Percentiles rank a stretch among this genome's conserved stretches.
These are phyloP conservation scores for Barbus barbus DNA, from an alignment of 2,113 vertebrate genomes.

Conservation along the genomic window DNA sequence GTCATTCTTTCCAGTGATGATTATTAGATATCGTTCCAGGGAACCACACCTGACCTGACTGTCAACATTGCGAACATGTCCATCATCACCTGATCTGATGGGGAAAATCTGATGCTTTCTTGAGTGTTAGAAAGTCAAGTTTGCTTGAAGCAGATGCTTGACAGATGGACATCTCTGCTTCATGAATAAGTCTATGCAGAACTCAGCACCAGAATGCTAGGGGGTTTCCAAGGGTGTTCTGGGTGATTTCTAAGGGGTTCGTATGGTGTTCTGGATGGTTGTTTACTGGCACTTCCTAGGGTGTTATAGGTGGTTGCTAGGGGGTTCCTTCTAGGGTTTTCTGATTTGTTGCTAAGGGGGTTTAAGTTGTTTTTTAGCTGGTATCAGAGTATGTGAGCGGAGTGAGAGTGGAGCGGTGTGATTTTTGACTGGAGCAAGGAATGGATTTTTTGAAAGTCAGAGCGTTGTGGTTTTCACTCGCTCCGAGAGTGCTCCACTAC, in stretches of 20 bases:
- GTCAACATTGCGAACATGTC: not conserved
- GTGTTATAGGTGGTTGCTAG: not conserved
- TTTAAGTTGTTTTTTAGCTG: no score
- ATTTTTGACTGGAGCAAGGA: no score
- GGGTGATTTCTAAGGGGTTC: not conserved
- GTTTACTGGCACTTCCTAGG: not conserved
- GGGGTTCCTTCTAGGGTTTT: no score
- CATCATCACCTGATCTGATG: not conserved
- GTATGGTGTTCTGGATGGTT: no score
- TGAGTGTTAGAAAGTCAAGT: not conserved
- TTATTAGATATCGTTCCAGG: constrained; percentile 11
- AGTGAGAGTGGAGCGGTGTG: no score
- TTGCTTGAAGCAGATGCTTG: not conserved
- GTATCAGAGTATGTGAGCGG: no score
- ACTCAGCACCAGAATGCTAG: not conserved
- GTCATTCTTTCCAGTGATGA: constrained; percentile 7
- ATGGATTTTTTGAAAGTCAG: no score
- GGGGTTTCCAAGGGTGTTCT: not conserved
- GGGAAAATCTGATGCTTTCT: not conserved
- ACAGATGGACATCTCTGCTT: not conserved
- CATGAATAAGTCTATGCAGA: not conserved
- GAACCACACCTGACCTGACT: constrained; percentile 33
- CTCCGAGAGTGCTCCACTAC: no score
- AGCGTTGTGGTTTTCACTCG: no score
- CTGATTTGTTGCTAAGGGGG: not conserved